phyloP scores from a whole-genome alignment of 2,113 vertebrate genomes.

The Rhea pennata region DNA sequence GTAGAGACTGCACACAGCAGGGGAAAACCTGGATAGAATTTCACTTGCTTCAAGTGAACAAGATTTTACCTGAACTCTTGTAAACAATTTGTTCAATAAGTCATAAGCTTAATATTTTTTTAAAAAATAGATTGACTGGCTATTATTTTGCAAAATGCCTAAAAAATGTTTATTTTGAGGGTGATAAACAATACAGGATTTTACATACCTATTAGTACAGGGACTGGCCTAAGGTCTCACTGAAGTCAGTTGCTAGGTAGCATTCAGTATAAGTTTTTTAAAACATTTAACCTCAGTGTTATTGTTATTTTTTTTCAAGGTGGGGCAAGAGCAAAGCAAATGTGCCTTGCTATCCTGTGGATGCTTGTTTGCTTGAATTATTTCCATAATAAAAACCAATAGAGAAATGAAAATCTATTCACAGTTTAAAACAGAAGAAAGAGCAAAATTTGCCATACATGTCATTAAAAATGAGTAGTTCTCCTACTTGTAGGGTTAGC shows the following conservation, averaged over 20 bases:
- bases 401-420: background rate
- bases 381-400: background rate
- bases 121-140: background rate
- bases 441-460: background rate
- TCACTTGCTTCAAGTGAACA: background rate
- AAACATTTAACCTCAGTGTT: background rate
- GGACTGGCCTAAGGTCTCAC: background rate
- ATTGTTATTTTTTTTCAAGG: background rate
- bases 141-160: background rate
- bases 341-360: background rate
- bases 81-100: background rate
- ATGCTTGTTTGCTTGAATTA: background rate
- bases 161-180: background rate
- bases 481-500: background rate
- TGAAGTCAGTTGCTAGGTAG: background rate
- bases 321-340: background rate
- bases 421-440: background rate
- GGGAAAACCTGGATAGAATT: background rate
- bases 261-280: background rate
- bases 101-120: background rate
- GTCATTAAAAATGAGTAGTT: background rate
- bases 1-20: background rate
- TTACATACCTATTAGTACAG: background rate
- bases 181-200: background rate
- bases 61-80: background rate